Percentiles rank a stretch among this genome's conserved stretches.
These are phyloP conservation scores for Petrolisthes cinctipes DNA, from an alignment of 2,888 invertebrate species.

Conservation along the genomic window DNA sequence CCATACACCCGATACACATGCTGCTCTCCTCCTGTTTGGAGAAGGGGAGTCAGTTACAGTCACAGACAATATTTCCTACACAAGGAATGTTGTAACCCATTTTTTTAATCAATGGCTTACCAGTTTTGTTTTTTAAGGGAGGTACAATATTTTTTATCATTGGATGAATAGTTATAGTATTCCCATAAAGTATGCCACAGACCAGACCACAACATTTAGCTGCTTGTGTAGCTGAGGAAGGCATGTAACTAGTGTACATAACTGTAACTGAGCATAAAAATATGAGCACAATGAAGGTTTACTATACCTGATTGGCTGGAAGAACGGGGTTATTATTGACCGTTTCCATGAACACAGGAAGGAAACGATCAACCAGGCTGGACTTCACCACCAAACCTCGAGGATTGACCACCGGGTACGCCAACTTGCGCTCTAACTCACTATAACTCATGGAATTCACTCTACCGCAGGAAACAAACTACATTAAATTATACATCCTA, in stretches of 20 bases:
- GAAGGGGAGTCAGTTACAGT: too few species aligned
- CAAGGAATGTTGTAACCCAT: too few species aligned
- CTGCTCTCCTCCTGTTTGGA: slow-evolving; percentile 75
- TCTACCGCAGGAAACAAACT: slow-evolving; percentile 3
- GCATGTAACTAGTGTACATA: neutral
- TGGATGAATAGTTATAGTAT: too few species aligned
- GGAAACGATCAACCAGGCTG: slow-evolving; percentile 78
- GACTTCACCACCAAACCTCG: slow-evolving; percentile 52
- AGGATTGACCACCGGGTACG: slow-evolving; percentile 60
- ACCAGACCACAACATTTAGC: too few species aligned
- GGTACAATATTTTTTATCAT: too few species aligned
- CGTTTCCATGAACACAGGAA: slow-evolving; percentile 84
- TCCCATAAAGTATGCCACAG: too few species aligned
- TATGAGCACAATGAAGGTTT: neutral
- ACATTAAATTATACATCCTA: too few species aligned
- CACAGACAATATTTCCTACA: too few species aligned
- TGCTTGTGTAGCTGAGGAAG: too few species aligned
- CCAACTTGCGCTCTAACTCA: slow-evolving; percentile 59
- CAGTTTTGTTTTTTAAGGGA: too few species aligned
- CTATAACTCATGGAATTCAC: slow-evolving; percentile 46
- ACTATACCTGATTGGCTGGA: neutral
- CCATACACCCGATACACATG: slow-evolving; percentile 90
- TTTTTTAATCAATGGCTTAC: too few species aligned
- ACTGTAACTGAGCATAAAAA: neutral
- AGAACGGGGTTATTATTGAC: slow-evolving; percentile 79